A percentile compares a stretch with the other conserved stretches of the same genome.
phyloP scores from a whole-genome alignment of 1,140 invertebrate species.

The Hylyphantes graminicola region DNA sequence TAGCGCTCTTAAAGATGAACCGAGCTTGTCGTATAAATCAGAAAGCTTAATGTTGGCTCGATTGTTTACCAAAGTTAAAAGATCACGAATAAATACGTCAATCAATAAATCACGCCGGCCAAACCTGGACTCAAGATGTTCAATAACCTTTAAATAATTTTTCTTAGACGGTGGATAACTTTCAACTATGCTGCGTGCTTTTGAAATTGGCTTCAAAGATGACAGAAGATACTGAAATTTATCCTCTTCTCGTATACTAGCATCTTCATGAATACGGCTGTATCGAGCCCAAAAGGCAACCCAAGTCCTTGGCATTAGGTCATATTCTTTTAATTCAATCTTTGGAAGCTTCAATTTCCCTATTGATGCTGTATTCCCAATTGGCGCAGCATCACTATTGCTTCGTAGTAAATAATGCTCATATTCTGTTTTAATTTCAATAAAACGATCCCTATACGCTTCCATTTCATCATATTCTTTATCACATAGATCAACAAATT shows the following conservation, averaged over 20 bases:
- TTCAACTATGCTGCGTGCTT: constrained; percentile 16
- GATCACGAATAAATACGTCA: constrained; percentile 14
- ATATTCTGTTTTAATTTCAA: no score
- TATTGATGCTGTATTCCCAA: no score
- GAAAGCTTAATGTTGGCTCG: not conserved
- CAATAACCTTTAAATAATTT: constrained; percentile 23
- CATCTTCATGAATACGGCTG: constrained; percentile 24
- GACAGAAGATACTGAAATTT: constrained; percentile 40
- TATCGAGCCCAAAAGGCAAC: constrained; percentile 43
- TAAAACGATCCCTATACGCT: no score
- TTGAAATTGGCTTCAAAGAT: constrained; percentile 19
- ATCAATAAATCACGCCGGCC: constrained; percentile 3
- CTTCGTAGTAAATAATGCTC: no score
- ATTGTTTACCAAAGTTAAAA: not conserved
- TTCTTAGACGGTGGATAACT: constrained; percentile 33
- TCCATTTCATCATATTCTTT: no score
- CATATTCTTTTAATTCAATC: constrained; percentile 32
- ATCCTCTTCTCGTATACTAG: constrained; percentile 14
- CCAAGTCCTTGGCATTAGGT: constrained; percentile 7
- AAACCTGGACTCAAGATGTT: constrained; percentile 22
- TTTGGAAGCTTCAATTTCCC: constrained; percentile 34
- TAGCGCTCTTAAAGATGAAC: not conserved
- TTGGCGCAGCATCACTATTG: no score
- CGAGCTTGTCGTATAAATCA: not conserved
- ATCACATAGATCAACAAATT: no score